These are phyloP conservation scores for Laothoe populi DNA, from an alignment of 2,888 invertebrate genomes.

Conservation along the genomic window DNA sequence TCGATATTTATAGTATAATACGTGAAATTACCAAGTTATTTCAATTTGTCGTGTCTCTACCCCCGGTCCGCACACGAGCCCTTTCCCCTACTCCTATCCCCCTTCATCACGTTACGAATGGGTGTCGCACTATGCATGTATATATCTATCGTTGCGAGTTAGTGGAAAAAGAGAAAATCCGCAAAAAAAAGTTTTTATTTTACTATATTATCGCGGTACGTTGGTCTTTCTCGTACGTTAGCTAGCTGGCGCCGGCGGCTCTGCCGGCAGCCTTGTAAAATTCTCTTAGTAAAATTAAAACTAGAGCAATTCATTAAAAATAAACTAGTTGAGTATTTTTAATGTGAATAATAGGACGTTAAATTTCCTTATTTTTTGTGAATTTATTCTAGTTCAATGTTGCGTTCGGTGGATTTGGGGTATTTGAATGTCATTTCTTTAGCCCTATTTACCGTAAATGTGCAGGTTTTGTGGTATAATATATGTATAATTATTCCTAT, in stretches of 20 bases:
- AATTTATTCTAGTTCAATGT: conserved; percentile 12
- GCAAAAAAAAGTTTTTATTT: conserved; percentile 14
- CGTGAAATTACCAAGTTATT: neutral
- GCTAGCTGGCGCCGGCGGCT: conserved; percentile 15
- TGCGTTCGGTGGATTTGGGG: neutral
- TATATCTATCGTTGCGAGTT: conserved; percentile 21
- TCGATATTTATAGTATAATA: conserved; percentile 3
- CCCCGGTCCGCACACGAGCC: conserved; percentile 9
- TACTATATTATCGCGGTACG: conserved; percentile 12
- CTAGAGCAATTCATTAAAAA: conserved; percentile 19
- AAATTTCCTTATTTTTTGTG: neutral
- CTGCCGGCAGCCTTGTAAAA: neutral
- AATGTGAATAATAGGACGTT: conserved; percentile 19
- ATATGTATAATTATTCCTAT: too few relatives aligned
- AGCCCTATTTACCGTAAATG: neutral
- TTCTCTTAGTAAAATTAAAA: conserved; percentile 21
- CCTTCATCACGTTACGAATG: conserved; percentile 21
- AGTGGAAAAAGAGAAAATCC: conserved; percentile 19
- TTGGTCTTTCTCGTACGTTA: conserved; percentile 4
- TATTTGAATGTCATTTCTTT: neutral
- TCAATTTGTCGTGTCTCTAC: neutral
- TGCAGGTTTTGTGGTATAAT: neutral
- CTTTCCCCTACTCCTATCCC: neutral
- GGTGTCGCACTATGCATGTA: conserved; percentile 21
- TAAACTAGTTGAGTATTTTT: conserved; percentile 23